A percentile compares a stretch with the other conserved stretches of the same genome.
Conservation (phyloP, 35 echinoderm and acorn worm species). For the Patiria miniata region DNA sequence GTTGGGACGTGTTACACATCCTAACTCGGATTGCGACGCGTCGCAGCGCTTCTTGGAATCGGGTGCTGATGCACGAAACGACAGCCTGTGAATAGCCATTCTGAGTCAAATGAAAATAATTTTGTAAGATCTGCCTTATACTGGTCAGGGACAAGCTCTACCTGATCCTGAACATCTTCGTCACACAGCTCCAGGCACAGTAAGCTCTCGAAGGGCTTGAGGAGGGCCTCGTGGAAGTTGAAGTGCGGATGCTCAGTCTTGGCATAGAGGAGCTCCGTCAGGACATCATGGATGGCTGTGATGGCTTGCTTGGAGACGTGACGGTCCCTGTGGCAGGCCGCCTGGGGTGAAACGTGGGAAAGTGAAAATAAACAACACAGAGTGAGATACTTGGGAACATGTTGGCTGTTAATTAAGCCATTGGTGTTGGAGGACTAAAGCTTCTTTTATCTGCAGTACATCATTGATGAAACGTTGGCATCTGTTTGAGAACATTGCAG, state of each 20-base stretch:
- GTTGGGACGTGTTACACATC: no score
- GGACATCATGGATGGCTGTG: slow-evolving; percentile 86
- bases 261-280: slow-evolving; percentile 80
- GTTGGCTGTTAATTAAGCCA: background rate
- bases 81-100: no score
- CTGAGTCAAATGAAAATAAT: no score
- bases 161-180: slow-evolving; percentile 98
- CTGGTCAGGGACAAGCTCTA: background rate
- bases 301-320: slow-evolving; percentile 98
- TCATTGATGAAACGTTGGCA: no score
- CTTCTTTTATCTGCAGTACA: no score
- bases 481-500: no score
- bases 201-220: slow-evolving; percentile 97
- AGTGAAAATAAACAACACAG: background rate
- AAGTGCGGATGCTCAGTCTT: slow-evolving; percentile 87
- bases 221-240: slow-evolving; percentile 97
- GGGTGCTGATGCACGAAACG: no score
- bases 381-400: no score
- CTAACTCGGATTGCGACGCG: no score
- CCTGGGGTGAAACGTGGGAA: slow-evolving; percentile 47
- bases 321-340: slow-evolving; percentile 93
- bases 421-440: no score
- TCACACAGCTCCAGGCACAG: slow-evolving; percentile 96
- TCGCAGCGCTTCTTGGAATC: no score
- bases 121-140: no score